Evolutionary conservation across 2,888 invertebrate species (phyloP), one percentile per base, ranked within the genome.

Genomic region (Loripinus fragilis): DNA sequence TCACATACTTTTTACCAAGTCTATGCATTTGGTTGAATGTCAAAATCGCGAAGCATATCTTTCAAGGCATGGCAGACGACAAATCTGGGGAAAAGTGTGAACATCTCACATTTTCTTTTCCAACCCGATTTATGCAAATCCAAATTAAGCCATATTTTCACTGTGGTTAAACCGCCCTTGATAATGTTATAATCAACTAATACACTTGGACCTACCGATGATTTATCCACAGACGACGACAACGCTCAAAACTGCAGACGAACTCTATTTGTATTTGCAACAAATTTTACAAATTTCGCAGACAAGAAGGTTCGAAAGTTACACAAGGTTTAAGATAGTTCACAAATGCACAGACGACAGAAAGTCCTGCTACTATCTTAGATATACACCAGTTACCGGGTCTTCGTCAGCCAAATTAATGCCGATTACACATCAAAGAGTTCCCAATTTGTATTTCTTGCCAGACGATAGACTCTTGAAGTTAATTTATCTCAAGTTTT

Each of bases 301-400:
- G 83, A 81, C 83, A 38, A 42, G 45, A 66, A 55, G 69, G 64
- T 74, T 73, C 75, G 80, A 79, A 80, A 83, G 68, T 64, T 50
- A 45, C 45, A 69, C 45, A 33, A 67, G 28, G 48, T 81, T 79
- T 81, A 77, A 78, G 81, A 81, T 75, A 84, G 52, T 76, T 79
- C 76, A 81, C 78, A 81, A 78, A 78, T 81, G 74, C n/a, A 45
- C 69, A 68, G 78, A 78, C 81, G 78, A 78, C 78, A 78, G 23
- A 17, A 10, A 35, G 69, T 41, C 76, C 67, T 70, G 30, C 25
- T 68, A 35, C 77, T 81, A 81, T 81, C 80, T 67, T 68, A 69
- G 71, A 55, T 76, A 76, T 76, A 80, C 69, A 75, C 72, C 41
- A 20, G 30, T 81, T 75, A 50, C 50, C 38, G 23, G 42, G 65